These are phyloP conservation scores for Glandiceps talaboti DNA, from an alignment of 53 echinoderm and acorn worm species.

Conservation along the genomic window DNA sequence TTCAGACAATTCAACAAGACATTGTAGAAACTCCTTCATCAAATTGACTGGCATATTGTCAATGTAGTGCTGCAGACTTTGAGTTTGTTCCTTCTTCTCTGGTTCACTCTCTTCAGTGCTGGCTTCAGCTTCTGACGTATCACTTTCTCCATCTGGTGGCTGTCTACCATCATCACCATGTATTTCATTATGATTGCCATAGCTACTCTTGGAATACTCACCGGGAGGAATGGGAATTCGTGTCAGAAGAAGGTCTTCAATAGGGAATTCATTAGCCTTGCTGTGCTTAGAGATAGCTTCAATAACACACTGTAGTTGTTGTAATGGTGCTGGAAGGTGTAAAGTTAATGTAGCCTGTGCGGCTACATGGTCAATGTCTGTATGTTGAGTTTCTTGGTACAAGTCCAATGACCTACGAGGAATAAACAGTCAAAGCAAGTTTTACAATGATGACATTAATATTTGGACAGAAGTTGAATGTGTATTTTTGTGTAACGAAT, in stretches of 20 bases:
- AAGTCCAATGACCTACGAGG: neutral
- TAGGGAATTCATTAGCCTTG: neutral
- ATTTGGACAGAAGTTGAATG: too few species aligned
- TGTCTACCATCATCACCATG: neutral
- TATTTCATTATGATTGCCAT: neutral
- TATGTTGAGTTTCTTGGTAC: conserved; percentile 4
- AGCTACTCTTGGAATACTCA: neutral
- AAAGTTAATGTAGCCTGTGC: neutral
- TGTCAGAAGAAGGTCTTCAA: neutral
- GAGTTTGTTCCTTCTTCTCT: neutral
- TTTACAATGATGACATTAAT: too few species aligned
- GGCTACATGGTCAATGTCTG: conserved; percentile 33
- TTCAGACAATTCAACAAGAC: neutral
- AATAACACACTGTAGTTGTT: neutral
- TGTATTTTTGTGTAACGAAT: too few species aligned
- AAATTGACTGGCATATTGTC: neutral
- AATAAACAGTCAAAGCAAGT: too few species aligned
- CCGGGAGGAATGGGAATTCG: neutral
- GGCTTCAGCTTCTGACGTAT: neutral
- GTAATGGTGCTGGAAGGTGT: neutral
- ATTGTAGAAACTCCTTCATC: neutral
- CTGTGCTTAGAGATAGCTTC: neutral
- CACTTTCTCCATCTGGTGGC: neutral
- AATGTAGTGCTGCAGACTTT: neutral
- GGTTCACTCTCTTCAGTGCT: neutral